Evolutionary conservation across 2,888 invertebrate species (phyloP).

Genomic region (Rutpela maculata): DNA sequence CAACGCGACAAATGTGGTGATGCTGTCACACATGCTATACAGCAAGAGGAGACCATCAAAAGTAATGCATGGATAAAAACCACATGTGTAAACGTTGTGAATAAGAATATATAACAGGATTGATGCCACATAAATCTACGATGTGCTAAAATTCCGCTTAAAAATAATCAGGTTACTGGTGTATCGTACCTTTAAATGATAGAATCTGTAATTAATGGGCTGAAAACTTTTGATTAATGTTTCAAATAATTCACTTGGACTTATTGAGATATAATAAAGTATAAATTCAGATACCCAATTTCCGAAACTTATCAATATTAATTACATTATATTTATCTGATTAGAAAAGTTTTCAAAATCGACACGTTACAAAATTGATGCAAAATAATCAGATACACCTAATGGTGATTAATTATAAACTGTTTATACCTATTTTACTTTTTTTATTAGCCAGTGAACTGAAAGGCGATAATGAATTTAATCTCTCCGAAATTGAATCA

Average conservation of each 20-base stretch:
- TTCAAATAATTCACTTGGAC: not conserved
- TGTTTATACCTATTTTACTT: not conserved
- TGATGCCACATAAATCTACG: not conserved
- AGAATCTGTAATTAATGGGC: not conserved
- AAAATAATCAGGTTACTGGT: too few relatives aligned
- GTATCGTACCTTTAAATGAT: too few relatives aligned
- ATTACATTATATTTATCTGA: not conserved
- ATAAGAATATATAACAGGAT: too few relatives aligned
- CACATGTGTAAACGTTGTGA: too few relatives aligned
- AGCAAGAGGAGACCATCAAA: too few relatives aligned
- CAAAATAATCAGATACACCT: not conserved
- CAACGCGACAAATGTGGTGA: too few relatives aligned
- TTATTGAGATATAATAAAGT: not conserved
- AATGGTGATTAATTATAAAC: not conserved
- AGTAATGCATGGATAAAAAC: too few relatives aligned
- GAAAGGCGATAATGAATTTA: conserved; percentile 1
- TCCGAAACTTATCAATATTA: not conserved
- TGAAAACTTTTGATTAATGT: not conserved
- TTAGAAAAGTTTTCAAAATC: not conserved
- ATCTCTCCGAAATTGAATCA: conserved; percentile 10
- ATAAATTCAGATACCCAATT: not conserved
- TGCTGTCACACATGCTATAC: too few relatives aligned
- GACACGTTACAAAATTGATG: not conserved
- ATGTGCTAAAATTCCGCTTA: too few relatives aligned
- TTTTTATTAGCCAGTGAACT: not conserved